Percentiles rank a stretch among this genome's conserved stretches.
These are phyloP conservation scores for Caenorhabditis inopinata DNA, from an alignment of 1,140 invertebrate species.

Conservation along the genomic window DNA sequence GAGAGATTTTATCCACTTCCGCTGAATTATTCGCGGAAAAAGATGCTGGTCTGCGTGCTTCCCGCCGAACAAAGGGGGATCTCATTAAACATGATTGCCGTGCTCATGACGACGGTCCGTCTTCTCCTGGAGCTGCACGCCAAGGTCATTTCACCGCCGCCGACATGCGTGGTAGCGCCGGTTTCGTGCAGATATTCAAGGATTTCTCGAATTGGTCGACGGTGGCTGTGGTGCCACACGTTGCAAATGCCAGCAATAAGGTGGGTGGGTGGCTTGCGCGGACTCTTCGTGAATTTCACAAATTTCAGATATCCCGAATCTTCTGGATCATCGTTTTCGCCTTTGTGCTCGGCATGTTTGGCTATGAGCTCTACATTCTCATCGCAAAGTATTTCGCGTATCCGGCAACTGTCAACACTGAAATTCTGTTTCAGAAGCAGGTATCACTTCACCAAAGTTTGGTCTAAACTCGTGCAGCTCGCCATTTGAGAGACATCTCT, in stretches of 20 bases:
- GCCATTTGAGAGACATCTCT: too few species aligned
- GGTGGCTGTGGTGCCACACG: slow-evolving; percentile 36
- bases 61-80: too few species aligned
- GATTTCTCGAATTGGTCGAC: slow-evolving; percentile 44
- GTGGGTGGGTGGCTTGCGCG: too few species aligned
- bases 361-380: slow-evolving; percentile 37
- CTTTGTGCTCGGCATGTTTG: slow-evolving; percentile 21
- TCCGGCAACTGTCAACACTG: slow-evolving; percentile 31
- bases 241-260: slow-evolving; percentile 36
- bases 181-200: slow-evolving; percentile 20
- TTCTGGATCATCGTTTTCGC: slow-evolving; percentile 32
- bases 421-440: slow-evolving; percentile 33
- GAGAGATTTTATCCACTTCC: too few species aligned
- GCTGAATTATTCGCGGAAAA: too few species aligned
- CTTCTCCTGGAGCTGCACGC: too few species aligned
- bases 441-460: too few species aligned
- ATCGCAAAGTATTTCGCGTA: slow-evolving; percentile 37
- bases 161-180: neutral
- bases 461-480: too few species aligned
- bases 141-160: neutral
- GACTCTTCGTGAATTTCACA: too few species aligned
- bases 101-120: too few species aligned
- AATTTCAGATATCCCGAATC: slow-evolving; percentile 14
- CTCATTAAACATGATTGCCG: too few species aligned
- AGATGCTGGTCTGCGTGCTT: too few species aligned